Evolutionary conservation across 1,140 invertebrate species (phyloP).

Genomic region (Andrena cerasifolii): DNA sequence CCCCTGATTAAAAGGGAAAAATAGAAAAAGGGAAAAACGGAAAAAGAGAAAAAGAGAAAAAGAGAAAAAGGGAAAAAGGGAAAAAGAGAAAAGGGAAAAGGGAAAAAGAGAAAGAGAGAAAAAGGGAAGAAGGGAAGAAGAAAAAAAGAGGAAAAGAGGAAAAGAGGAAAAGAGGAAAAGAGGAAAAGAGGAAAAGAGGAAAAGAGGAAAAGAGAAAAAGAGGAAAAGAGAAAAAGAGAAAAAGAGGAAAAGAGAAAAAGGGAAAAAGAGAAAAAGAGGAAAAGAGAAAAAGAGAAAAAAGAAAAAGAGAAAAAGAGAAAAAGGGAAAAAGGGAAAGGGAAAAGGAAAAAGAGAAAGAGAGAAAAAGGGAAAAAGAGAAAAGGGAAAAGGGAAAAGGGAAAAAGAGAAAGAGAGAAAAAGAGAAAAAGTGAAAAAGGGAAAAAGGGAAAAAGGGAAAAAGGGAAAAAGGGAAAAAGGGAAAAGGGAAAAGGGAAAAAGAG

Average conservation of each 20-base stretch:
- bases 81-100: neutral
- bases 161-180: neutral
- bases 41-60: conserved; percentile 9
- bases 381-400: neutral
- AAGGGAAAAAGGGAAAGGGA: neutral
- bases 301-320: neutral
- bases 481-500: neutral
- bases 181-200: neutral
- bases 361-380: neutral
- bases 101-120: neutral
- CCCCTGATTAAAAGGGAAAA: neutral
- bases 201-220: conserved; percentile 3
- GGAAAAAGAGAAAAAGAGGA: neutral
- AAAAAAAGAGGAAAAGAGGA: conserved; percentile 1
- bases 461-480: neutral
- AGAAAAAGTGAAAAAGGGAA: neutral
- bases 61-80: neutral
- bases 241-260: neutral
- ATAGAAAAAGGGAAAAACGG: too few species aligned
- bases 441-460: conserved; percentile 7
- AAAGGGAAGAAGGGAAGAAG: too few species aligned
- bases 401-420: neutral
- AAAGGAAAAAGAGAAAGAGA: neutral
- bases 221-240: too few species aligned
- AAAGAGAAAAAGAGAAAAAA: neutral